Conservation (phyloP, 1,140 invertebrate genomes). For the Mylabris phalerata region DNA sequence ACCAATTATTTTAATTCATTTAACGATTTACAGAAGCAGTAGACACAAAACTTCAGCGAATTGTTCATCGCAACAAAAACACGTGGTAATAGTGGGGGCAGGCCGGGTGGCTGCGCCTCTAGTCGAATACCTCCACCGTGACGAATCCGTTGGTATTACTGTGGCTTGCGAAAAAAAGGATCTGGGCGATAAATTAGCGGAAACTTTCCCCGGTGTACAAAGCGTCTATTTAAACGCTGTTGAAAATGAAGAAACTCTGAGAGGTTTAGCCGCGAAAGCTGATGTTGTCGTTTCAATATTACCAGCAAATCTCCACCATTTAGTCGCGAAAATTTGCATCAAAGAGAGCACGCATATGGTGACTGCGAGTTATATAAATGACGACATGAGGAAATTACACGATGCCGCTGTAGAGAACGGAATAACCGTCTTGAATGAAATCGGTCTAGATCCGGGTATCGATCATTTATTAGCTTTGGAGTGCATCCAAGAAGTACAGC, state of each 20-base stretch:
- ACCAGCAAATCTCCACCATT: constrained; percentile 85
- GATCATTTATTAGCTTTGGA: constrained; percentile 97
- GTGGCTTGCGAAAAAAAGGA: constrained; percentile 84
- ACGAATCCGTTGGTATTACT: constrained; percentile 72
- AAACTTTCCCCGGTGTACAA: constrained; percentile 70
- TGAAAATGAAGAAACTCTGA: constrained; percentile 62
- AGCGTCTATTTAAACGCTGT: constrained; percentile 76
- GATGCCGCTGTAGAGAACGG: constrained; percentile 73
- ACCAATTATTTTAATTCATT: no score
- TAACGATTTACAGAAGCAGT: constrained; percentile 41
- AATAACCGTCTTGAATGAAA: constrained; percentile 87
- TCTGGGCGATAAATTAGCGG: constrained; percentile 76
- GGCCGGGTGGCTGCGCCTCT: constrained; percentile 90
- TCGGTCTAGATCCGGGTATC: constrained; percentile 93
- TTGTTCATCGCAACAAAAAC: constrained; percentile 44
- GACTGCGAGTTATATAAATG: constrained; percentile 90
- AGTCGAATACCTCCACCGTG: constrained; percentile 86
- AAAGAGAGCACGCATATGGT: constrained; percentile 83
- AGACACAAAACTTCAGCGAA: constrained; percentile 49
- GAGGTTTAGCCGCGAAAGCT: constrained; percentile 63
- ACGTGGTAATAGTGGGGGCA: constrained; percentile 87
- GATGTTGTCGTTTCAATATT: constrained; percentile 84
- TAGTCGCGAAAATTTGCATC: constrained; percentile 83
- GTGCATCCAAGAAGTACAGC: constrained; percentile 81
- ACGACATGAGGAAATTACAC: constrained; percentile 74